Evolutionary conservation across 2,113 vertebrate genomes (phyloP).

Genomic region (Connochaetes taurinus): DNA sequence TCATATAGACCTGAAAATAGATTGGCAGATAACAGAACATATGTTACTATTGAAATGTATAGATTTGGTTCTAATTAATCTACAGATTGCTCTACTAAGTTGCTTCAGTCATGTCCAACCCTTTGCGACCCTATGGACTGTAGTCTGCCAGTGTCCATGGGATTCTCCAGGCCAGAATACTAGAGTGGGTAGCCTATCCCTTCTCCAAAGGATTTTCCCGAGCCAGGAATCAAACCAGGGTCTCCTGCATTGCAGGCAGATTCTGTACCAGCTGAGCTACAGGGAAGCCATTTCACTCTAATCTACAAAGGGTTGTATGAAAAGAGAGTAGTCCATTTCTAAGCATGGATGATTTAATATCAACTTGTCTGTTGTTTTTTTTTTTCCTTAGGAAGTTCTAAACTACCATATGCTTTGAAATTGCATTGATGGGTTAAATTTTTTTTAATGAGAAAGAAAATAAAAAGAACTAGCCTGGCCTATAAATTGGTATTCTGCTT

Average conservation of each 20-base stretch:
- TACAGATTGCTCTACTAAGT: background rate
- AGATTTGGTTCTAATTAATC: constrained; percentile 30
- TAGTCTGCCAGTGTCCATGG: background rate
- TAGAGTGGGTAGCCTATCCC: background rate
- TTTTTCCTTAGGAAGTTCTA: background rate
- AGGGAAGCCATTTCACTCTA: background rate
- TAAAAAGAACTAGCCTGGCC: constrained; percentile 16
- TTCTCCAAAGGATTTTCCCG: background rate
- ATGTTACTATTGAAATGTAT: background rate
- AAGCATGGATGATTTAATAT: background rate
- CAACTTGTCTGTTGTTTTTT: constrained; percentile 29
- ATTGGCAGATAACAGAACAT: background rate
- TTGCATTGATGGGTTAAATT: background rate
- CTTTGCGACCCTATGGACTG: background rate
- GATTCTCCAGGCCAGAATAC: background rate
- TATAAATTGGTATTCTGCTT: background rate
- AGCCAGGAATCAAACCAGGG: background rate
- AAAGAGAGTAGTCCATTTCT: background rate
- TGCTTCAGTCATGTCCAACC: background rate
- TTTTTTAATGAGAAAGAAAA: background rate
- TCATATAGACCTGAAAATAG: constrained; percentile 39
- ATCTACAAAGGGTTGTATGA: background rate
- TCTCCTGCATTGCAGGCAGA: background rate
- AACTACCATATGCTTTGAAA: constrained; percentile 19
- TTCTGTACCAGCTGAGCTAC: background rate